Conservation (phyloP, 2,113 vertebrate genomes). For the Alligator mississippiensis region DNA sequence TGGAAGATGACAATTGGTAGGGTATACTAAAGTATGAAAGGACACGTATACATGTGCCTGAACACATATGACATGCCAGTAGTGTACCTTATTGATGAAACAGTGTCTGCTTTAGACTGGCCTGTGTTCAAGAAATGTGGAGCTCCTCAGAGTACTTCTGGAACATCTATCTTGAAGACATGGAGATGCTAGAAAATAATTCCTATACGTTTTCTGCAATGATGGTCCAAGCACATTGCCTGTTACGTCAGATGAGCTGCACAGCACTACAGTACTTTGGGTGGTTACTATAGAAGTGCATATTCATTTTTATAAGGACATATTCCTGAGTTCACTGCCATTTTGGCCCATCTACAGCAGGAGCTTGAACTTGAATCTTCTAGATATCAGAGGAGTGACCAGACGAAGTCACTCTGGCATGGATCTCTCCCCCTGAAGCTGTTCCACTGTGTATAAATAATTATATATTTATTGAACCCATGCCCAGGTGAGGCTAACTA, state of each 20-base stretch:
- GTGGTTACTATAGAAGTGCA: accelerated
- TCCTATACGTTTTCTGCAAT: background rate
- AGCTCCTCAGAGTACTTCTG: background rate
- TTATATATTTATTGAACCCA: background rate
- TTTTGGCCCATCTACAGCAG: background rate
- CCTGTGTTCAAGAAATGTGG: background rate
- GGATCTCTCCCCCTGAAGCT: background rate
- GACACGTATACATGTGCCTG: background rate
- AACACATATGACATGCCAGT: background rate
- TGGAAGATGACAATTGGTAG: background rate
- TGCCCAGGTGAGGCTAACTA: background rate
- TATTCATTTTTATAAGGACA: background rate
- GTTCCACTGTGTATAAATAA: background rate
- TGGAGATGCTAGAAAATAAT: background rate
- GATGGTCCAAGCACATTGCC: accelerated
- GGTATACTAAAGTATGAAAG: background rate
- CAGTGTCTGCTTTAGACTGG: background rate
- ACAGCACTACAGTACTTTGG: background rate
- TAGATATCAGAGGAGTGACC: background rate
- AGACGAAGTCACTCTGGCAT: background rate
- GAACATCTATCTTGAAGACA: background rate
- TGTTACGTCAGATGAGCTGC: background rate
- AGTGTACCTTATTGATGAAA: background rate
- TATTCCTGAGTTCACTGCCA: background rate
- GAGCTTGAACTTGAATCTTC: background rate